These are phyloP conservation scores for Takifugu flavidus DNA, from an alignment of 2,113 vertebrate species.

Conservation along the genomic window DNA sequence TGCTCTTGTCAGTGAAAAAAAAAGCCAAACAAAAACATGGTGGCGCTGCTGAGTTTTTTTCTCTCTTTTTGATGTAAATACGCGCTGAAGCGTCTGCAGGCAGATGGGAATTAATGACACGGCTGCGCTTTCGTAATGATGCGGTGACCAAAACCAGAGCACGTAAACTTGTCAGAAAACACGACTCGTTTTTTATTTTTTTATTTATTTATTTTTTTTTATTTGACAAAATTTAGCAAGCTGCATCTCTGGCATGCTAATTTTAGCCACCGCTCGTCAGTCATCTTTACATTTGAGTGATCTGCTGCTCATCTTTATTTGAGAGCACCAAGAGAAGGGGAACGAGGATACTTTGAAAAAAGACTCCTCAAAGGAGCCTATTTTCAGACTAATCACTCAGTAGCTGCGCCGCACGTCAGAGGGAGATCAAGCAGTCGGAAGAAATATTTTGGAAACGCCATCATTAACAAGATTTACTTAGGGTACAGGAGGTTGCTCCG, in stretches of 20 bases:
- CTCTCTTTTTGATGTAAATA: slow-evolving; percentile 39
- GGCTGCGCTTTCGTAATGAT: background rate
- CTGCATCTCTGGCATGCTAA: slow-evolving; percentile 24
- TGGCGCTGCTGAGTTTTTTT: slow-evolving; percentile 9
- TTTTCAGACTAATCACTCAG: slow-evolving; percentile 32
- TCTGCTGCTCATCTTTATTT: slow-evolving; percentile 36
- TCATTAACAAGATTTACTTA: slow-evolving; percentile 36
- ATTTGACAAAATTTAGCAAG: slow-evolving; percentile 44
- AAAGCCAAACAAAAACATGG: slow-evolving; percentile 4
- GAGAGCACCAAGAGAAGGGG: background rate
- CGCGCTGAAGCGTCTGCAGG: slow-evolving; percentile 16
- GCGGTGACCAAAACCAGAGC: slow-evolving; percentile 14
- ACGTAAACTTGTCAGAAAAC: slow-evolving; percentile 45
- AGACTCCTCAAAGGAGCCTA: slow-evolving; percentile 20
- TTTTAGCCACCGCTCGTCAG: slow-evolving; percentile 37
- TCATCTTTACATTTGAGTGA: slow-evolving; percentile 21
- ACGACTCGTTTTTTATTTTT: background rate
- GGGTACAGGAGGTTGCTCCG: background rate
- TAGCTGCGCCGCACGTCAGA: slow-evolving; percentile 22
- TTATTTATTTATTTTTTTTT: background rate
- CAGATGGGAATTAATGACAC: slow-evolving; percentile 21
- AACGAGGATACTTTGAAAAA: slow-evolving; percentile 19
- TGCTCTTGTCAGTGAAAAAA: slow-evolving; percentile 38
- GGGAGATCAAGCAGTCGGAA: slow-evolving; percentile 18
- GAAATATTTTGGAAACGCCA: slow-evolving; percentile 36